A percentile compares a stretch with the other conserved stretches of the same genome.
phyloP scores from a whole-genome alignment of 2,888 invertebrate species.

The Lasioglossum oenotherae region DNA sequence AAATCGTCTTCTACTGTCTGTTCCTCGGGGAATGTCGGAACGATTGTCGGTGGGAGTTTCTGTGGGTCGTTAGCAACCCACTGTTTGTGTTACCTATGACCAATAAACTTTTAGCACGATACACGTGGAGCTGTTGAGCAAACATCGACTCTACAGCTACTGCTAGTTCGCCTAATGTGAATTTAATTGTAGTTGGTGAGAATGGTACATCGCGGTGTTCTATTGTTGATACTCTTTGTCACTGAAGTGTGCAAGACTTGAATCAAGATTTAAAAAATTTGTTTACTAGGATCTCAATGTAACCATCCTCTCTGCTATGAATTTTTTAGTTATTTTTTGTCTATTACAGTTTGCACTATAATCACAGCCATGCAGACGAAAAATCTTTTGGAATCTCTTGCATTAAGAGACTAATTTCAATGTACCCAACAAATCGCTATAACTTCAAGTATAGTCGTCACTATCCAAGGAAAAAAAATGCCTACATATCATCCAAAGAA shows the following conservation, averaged over 20 bases:
- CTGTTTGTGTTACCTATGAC: background rate
- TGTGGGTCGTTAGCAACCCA: background rate
- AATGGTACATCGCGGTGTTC: background rate
- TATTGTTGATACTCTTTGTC: background rate
- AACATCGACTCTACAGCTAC: background rate
- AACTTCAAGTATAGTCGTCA: background rate
- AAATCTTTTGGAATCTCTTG: background rate
- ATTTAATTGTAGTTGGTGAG: background rate
- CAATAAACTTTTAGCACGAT: background rate
- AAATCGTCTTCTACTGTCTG: background rate
- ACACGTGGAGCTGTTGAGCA: background rate
- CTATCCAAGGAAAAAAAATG: background rate
- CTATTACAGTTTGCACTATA: background rate
- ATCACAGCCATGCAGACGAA: background rate
- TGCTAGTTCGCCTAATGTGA: background rate
- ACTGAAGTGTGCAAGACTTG: background rate
- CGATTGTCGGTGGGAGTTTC: background rate
- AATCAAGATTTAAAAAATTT: background rate
- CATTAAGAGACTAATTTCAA: background rate
- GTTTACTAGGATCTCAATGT: background rate
- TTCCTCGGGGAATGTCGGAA: background rate
- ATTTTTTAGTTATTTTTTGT: background rate
- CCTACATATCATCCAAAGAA: background rate
- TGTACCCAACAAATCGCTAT: background rate
- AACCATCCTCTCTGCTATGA: background rate